These are phyloP conservation scores for Pasiphila rectangulata DNA, from an alignment of 2,888 invertebrate species.

Conservation along the genomic window DNA sequence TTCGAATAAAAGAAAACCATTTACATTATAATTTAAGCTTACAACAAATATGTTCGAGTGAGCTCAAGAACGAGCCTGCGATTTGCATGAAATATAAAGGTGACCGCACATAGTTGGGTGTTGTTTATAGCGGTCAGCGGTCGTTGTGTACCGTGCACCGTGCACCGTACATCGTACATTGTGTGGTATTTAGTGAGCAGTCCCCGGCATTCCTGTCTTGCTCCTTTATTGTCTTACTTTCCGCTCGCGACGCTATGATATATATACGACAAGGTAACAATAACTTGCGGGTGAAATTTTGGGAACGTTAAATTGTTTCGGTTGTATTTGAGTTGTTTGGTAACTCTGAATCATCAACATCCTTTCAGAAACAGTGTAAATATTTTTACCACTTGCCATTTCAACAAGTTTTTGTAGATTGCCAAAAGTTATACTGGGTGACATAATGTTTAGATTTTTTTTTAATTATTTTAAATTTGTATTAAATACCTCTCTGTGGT, in stretches of 20 bases:
- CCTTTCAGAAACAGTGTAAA: no score
- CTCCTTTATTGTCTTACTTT: slow-evolving; percentile 77
- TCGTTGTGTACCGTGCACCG: slow-evolving; percentile 50
- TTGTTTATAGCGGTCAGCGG: slow-evolving; percentile 77
- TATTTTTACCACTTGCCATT: no score
- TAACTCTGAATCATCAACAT: no score
- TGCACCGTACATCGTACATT: slow-evolving; percentile 34
- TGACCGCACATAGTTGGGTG: slow-evolving; percentile 73
- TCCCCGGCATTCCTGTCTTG: slow-evolving; percentile 69
- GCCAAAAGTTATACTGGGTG: no score
- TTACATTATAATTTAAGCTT: no score
- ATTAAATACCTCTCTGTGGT: no score
- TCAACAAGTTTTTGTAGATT: no score
- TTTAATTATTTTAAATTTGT: no score
- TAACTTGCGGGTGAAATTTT: slow-evolving; percentile 16
- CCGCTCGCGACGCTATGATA: slow-evolving; percentile 68
- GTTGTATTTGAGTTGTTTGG: neutral
- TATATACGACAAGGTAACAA: slow-evolving; percentile 56
- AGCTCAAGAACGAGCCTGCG: slow-evolving; percentile 38
- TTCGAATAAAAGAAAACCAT: neutral
- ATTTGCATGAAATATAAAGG: slow-evolving; percentile 81
- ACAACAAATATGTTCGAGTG: neutral
- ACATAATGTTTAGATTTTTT: no score
- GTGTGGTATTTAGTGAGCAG: slow-evolving; percentile 2
- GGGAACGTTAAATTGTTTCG: neutral